Evolutionary conservation across 2,888 invertebrate genomes (phyloP).

Genomic region (Mythimna lalbum): DNA sequence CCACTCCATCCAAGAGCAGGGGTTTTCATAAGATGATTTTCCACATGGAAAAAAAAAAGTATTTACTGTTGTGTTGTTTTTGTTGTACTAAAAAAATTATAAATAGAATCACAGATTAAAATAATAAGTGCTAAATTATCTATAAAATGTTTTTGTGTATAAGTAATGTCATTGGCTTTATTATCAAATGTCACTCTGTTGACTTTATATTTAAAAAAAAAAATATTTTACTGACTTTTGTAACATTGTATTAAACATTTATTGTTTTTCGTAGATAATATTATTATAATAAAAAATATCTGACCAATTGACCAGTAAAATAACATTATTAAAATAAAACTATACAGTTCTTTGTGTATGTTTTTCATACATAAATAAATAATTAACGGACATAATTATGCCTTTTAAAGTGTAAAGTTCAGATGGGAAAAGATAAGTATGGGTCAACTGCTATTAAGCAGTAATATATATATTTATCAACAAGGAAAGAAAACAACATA

Average conservation of each 20-base stretch:
- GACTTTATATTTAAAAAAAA: neutral
- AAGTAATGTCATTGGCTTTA: conserved; percentile 2
- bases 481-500: conserved; percentile 2
- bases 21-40: too few species aligned
- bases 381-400: conserved; percentile 6
- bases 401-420: conserved; percentile 20
- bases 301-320: too few species aligned
- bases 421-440: conserved; percentile 13
- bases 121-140: neutral
- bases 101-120: too few species aligned
- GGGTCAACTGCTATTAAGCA: neutral
- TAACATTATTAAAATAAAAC: too few species aligned
- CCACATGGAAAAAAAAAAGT: too few species aligned
- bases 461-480: neutral
- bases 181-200: conserved; percentile 21
- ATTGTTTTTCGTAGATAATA: too few species aligned
- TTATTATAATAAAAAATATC: too few species aligned
- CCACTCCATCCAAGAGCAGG: too few species aligned
- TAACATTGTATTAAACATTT: too few species aligned
- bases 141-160: conserved; percentile 5
- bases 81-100: too few species aligned
- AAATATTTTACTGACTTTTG: too few species aligned
- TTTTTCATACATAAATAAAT: neutral
- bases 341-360: neutral
- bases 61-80: too few species aligned